Conservation (phyloP, 2,888 invertebrate species). For the Meandrusa payeni region DNA sequence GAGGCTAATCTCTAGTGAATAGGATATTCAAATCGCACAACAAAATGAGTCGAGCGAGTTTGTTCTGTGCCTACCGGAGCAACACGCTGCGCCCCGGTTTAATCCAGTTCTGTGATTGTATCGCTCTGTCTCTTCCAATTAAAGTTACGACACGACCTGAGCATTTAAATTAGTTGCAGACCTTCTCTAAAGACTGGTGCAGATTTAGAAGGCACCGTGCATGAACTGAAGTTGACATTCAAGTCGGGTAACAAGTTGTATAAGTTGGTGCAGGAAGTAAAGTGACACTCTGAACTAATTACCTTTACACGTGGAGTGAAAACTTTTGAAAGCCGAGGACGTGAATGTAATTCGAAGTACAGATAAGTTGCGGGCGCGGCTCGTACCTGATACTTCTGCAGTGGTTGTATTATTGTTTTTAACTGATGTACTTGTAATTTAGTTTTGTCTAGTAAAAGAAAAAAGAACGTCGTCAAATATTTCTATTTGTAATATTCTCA, state of each 20-base stretch:
- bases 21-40: constrained; percentile 19
- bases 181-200: constrained; percentile 20
- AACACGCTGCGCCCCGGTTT: constrained; percentile 8
- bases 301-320: not conserved
- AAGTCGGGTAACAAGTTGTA: constrained; percentile 14
- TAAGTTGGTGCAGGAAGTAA: constrained; percentile 3
- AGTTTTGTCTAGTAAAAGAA: no score
- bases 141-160: constrained; percentile 51
- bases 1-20: constrained; percentile 13
- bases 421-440: no score
- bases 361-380: no score
- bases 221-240: constrained; percentile 6
- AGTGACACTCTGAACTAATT: constrained; percentile 11
- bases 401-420: no score
- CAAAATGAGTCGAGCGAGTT: constrained; percentile 7
- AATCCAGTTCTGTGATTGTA: constrained; percentile 30
- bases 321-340: no score
- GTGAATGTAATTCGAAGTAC: no score
- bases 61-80: constrained; percentile 12
- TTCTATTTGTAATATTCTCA: no score
- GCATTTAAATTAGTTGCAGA: constrained; percentile 51
- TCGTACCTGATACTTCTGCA: no score
- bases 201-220: constrained; percentile 3
- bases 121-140: constrained; percentile 47
- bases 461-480: no score